phyloP scores from a whole-genome alignment of 2,888 invertebrate species.

The Netelia inedita region DNA sequence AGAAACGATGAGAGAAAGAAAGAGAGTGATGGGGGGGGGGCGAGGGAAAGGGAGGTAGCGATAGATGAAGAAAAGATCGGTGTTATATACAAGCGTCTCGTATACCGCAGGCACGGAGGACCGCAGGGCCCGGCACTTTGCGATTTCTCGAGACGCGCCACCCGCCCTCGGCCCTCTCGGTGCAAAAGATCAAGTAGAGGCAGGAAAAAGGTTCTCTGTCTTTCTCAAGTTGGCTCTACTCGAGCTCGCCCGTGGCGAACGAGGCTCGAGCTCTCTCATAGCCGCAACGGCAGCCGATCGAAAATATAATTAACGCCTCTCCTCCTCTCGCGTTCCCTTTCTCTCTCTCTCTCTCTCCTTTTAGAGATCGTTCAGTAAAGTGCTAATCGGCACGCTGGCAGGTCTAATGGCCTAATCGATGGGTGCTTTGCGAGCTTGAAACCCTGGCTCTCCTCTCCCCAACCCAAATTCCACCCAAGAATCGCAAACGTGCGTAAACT shows the following conservation, averaged over 20 bases:
- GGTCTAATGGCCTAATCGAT: slow-evolving; percentile 67
- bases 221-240: not conserved
- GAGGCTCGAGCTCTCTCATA: not conserved
- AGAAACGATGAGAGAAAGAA: slow-evolving; percentile 47
- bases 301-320: slow-evolving; percentile 69
- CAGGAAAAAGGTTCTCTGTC: not conserved
- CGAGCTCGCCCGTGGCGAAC: slow-evolving; percentile 33
- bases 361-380: slow-evolving; percentile 20
- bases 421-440: slow-evolving; percentile 45
- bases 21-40: slow-evolving; percentile 51
- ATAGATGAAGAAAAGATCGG: not conserved
- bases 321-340: not conserved
- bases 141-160: slow-evolving; percentile 54
- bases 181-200: slow-evolving; percentile 28
- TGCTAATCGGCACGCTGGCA: slow-evolving; percentile 65
- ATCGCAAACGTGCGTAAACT: not conserved
- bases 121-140: slow-evolving; percentile 67
- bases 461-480: slow-evolving; percentile 4
- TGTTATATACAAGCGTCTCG: slow-evolving; percentile 29
- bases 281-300: slow-evolving; percentile 47
- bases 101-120: slow-evolving; percentile 46
- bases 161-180: slow-evolving; percentile 28
- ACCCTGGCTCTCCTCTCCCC: slow-evolving; percentile 6
- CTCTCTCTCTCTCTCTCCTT: not conserved
- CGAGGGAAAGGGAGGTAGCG: not conserved